Evolutionary conservation across 2,888 invertebrate species (phyloP).

Genomic region (Andrena hattorfiana): DNA sequence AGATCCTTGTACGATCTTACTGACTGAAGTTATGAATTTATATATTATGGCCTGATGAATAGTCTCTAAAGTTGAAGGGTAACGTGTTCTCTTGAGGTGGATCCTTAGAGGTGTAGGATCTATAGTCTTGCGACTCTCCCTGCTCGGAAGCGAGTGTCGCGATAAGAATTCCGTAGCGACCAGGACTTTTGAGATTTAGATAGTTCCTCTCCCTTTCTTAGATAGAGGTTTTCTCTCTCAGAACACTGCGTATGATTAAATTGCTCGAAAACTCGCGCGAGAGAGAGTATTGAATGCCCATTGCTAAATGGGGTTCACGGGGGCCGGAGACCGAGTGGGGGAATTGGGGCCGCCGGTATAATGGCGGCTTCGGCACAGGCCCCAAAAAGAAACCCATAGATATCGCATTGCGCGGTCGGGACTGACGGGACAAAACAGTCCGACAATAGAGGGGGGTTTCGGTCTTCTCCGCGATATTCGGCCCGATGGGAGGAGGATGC

Average conservation of each 20-base stretch:
- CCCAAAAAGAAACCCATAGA: constrained; percentile 82
- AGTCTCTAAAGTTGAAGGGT: too few relatives aligned
- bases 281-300: constrained; percentile 58
- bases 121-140: too few relatives aligned
- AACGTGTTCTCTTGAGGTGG: too few relatives aligned
- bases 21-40: too few relatives aligned
- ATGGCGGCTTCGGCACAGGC: constrained; percentile 79
- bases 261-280: constrained; percentile 37
- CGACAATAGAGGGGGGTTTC: constrained; percentile 76
- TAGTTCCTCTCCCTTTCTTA: background rate
- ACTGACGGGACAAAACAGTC: constrained; percentile 85
- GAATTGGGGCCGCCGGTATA: constrained; percentile 65
- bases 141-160: too few relatives aligned
- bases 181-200: too few relatives aligned
- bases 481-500: constrained; percentile 44
- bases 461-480: constrained; percentile 71
- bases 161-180: too few relatives aligned
- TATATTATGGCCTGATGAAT: too few relatives aligned
- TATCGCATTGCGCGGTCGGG: constrained; percentile 83
- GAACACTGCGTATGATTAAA: constrained; percentile 5
- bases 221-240: background rate
- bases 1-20: background rate
- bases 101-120: too few relatives aligned
- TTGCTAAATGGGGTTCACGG: constrained; percentile 54
- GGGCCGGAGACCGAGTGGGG: constrained; percentile 29